These are phyloP conservation scores for Phortica magna DNA, from an alignment of 2,888 invertebrate genomes.

Conservation along the genomic window DNA sequence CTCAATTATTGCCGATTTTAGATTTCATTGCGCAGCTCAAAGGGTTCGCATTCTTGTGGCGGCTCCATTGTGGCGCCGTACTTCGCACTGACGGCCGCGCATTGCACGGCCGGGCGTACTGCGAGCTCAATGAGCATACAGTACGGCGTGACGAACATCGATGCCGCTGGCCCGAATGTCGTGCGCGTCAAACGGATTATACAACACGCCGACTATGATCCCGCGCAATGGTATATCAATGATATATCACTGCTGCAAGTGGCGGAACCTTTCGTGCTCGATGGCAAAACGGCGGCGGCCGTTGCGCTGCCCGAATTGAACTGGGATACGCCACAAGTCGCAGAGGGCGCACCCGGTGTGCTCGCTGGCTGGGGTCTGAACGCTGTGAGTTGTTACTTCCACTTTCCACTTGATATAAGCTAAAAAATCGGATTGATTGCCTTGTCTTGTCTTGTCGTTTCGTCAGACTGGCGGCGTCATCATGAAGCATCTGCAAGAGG, in stretches of 20 bases:
- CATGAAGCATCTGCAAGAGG: constrained; percentile 74
- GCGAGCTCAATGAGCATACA: constrained; percentile 58
- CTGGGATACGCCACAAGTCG: constrained; percentile 61
- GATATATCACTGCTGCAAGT: constrained; percentile 78
- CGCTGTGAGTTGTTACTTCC: constrained; percentile 50
- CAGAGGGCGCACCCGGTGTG: constrained; percentile 56
- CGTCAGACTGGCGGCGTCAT: constrained; percentile 74
- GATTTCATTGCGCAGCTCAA: constrained; percentile 63
- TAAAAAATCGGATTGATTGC: not conserved
- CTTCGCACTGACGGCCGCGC: constrained; percentile 71
- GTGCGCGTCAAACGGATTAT: constrained; percentile 64
- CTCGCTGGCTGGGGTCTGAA: constrained; percentile 75
- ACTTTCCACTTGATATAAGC: too few relatives aligned
- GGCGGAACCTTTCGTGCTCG: constrained; percentile 59
- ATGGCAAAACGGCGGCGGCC: constrained; percentile 48
- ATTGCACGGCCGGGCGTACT: constrained; percentile 58
- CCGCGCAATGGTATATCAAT: constrained; percentile 65
- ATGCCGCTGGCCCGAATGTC: constrained; percentile 59
- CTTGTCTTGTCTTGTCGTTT: too few relatives aligned
- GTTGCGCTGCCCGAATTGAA: constrained; percentile 58
- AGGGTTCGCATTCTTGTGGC: constrained; percentile 69
- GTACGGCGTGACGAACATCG: constrained; percentile 62
- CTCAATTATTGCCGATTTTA: constrained; percentile 34
- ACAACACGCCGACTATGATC: constrained; percentile 72
- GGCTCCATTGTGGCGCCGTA: constrained; percentile 61